These are phyloP conservation scores for Spongia lamella DNA, from an alignment of 37 sponge, comb jelly and placozoan species.

Conservation along the genomic window DNA sequence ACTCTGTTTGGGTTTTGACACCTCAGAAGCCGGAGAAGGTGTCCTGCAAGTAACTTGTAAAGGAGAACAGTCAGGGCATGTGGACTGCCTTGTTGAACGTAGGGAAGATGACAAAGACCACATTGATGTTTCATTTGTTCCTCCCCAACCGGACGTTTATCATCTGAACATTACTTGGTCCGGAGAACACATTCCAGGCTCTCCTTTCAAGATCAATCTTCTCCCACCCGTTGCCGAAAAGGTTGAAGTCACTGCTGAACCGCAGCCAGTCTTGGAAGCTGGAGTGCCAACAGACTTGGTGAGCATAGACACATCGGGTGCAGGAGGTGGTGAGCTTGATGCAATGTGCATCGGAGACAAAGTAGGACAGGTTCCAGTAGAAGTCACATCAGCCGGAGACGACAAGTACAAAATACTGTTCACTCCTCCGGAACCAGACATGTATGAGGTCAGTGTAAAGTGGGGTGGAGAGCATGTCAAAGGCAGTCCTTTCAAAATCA, in stretches of 20 bases:
- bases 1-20: slow-evolving; percentile 34
- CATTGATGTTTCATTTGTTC: slow-evolving; percentile 36
- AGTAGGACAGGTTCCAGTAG: slow-evolving; percentile 42
- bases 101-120: slow-evolving; percentile 1
- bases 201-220: slow-evolving; percentile 68
- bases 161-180: slow-evolving; percentile 55
- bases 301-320: slow-evolving; percentile 30
- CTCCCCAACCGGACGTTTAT: slow-evolving; percentile 51
- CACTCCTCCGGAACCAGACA: slow-evolving; percentile 42
- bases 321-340: slow-evolving; percentile 46
- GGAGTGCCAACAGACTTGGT: slow-evolving; percentile 22
- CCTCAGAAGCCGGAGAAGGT: slow-evolving; percentile 68
- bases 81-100: slow-evolving; percentile 42
- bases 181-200: slow-evolving; percentile 46
- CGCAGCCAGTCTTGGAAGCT: background rate
- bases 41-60: slow-evolving; percentile 38
- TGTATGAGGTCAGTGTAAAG: slow-evolving; percentile 36
- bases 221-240: slow-evolving; percentile 33
- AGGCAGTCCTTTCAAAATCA: slow-evolving; percentile 59
- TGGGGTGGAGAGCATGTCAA: slow-evolving; percentile 35
- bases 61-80: slow-evolving; percentile 49
- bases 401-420: slow-evolving; percentile 32
- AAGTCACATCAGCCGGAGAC: background rate
- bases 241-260: slow-evolving; percentile 19
- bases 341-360: slow-evolving; percentile 42